These are phyloP conservation scores for Scaptomyza graminum DNA, from an alignment of 1,140 invertebrate genomes.

Conservation along the genomic window DNA sequence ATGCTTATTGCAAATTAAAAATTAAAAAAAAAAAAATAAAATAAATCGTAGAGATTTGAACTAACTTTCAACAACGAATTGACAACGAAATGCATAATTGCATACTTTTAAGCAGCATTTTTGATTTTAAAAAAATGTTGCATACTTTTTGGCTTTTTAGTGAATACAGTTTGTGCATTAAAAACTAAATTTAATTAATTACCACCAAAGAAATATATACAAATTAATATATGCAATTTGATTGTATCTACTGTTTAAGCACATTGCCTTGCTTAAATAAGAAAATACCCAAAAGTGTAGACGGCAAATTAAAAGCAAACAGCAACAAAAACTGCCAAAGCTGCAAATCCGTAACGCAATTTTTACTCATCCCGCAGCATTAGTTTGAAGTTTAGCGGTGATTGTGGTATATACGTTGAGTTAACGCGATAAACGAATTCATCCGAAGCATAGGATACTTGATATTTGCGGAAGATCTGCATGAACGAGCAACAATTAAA, in stretches of 20 bases:
- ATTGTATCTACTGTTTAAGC: too few relatives aligned
- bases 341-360: background rate
- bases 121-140: too few relatives aligned
- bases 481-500: conserved; percentile 57
- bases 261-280: too few relatives aligned
- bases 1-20: too few relatives aligned
- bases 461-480: conserved; percentile 88
- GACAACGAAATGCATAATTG: too few relatives aligned
- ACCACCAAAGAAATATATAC: conserved; percentile 18
- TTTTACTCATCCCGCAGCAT: conserved; percentile 71
- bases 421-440: conserved; percentile 88
- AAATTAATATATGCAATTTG: conserved; percentile 36
- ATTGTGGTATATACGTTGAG: conserved; percentile 89
- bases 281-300: too few relatives aligned
- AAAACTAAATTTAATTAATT: conserved; percentile 32
- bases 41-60: too few relatives aligned
- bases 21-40: too few relatives aligned
- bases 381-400: conserved; percentile 87
- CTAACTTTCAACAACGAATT: too few relatives aligned
- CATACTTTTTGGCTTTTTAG: conserved; percentile 70
- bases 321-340: conserved; percentile 5
- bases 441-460: conserved; percentile 87
- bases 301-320: too few relatives aligned
- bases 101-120: too few relatives aligned
- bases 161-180: conserved; percentile 46